Base-by-base conservation (phyloP, 2,888 invertebrate genomes). In the Craniophora ligustri region DNA sequence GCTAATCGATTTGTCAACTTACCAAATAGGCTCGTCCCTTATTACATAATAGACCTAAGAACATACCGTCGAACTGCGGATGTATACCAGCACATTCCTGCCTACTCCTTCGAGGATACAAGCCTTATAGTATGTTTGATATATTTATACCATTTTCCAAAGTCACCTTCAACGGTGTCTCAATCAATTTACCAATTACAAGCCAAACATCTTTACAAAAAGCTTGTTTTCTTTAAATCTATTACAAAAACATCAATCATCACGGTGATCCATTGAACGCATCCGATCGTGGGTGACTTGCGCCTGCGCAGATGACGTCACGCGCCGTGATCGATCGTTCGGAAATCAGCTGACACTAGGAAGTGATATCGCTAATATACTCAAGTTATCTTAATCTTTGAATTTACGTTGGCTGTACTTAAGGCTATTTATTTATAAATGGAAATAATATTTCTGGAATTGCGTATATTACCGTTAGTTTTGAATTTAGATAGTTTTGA, bases 281-380 rank as follows among this genome's bases (percentile, higher is more conserved):
- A 55, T 66, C 41, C 45, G 42, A 34, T 42, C 15, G 41, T 26
- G 5, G 41, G 48, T 60, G 49, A 46, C 35, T 32, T 60, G 64
- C 58, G 58, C 58, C 28, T 15, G 55, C 51, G 53, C n/a, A 19
- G 56, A 19, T 78, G 66, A 72, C 69, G 65, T 75, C 76, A 73
- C 48, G 10, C 13, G 16, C 55, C 57, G 69, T 72, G 74, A 71
- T 66, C 67, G 66, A 78, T 71, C 54, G 67, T 54, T 70, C 71
- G 67, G 56, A 74, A 73, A 67, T 69, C 67, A 64, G 35, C 62
- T 69, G 46, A 49, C 53, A 71, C 46, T 41, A 76, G 76, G 76
- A 77, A 80, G 65, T 61, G 44, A 53, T 49, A 39, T 16, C 13
- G 42, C 10, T 39, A 49, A 42, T 47, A 35, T 10, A 11, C 21